Evolutionary conservation across 2,113 vertebrate genomes (phyloP).

Genomic region (Muntiacus muntjak): DNA sequence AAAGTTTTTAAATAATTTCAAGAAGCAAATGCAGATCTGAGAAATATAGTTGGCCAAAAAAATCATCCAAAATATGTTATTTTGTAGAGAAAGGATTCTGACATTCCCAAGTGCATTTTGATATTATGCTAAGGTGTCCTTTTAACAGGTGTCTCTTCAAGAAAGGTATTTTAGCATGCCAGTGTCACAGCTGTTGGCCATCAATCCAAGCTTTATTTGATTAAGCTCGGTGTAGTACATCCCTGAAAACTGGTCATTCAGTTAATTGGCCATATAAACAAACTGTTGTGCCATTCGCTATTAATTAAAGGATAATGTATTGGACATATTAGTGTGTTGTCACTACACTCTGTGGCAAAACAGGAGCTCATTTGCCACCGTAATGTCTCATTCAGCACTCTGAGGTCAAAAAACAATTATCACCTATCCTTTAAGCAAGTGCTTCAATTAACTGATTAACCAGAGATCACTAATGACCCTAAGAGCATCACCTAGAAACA

Average conservation of each 20-base stretch:
- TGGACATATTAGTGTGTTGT: conserved; percentile 34
- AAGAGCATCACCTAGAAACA: not conserved
- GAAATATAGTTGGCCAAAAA: not conserved
- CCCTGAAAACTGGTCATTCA: conserved; percentile 63
- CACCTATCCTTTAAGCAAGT: not conserved
- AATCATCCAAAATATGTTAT: not conserved
- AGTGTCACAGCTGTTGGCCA: conserved; percentile 64
- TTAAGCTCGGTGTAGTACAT: conserved; percentile 38
- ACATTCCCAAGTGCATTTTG: not conserved
- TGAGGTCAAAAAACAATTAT: conserved; percentile 23
- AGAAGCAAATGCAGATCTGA: not conserved
- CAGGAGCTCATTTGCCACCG: conserved; percentile 31
- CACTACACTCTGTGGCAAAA: conserved; percentile 48
- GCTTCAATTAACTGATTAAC: not conserved
- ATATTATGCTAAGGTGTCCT: conserved; percentile 24
- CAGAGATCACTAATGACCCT: not conserved
- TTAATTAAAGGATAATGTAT: conserved; percentile 65
- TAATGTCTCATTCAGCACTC: not conserved
- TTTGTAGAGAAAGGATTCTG: not conserved
- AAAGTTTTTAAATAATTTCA: not conserved
- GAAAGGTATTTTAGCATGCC: conserved; percentile 59
- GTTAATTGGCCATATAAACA: conserved; percentile 73
- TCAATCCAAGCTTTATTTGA: conserved; percentile 65
- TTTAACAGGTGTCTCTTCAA: conserved; percentile 61
- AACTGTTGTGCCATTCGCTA: conserved; percentile 69